These are phyloP conservation scores for Hemiscyllium ocellatum DNA, from an alignment of 2,113 vertebrate species.

Conservation along the genomic window DNA sequence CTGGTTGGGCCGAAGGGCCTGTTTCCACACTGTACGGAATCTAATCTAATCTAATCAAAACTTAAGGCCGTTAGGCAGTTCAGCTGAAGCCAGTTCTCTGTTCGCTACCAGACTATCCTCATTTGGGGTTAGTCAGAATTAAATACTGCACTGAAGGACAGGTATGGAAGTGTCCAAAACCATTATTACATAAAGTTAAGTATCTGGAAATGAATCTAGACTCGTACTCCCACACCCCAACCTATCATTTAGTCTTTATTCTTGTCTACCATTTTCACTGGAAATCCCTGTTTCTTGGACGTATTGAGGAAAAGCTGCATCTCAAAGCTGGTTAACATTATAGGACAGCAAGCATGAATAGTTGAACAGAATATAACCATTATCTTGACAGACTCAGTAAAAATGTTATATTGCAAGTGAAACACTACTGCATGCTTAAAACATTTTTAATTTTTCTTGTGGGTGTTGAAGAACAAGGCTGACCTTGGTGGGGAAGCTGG, in stretches of 20 bases:
- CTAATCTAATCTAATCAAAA: no score
- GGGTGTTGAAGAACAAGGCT: background rate
- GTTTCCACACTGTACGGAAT: no score
- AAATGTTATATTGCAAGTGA: background rate
- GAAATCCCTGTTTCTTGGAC: background rate
- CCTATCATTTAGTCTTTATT: background rate
- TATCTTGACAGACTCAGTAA: background rate
- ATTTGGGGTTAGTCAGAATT: background rate
- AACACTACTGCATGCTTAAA: background rate
- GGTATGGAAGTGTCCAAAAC: background rate
- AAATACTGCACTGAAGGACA: background rate
- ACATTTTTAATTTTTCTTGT: background rate
- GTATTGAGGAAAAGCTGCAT: background rate
- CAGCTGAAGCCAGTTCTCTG: background rate
- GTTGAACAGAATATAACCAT: background rate
- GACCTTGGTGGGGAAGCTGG: background rate
- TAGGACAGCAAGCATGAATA: background rate
- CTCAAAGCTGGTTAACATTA: background rate
- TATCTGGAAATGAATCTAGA: background rate
- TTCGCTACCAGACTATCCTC: background rate
- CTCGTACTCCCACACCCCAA: background rate
- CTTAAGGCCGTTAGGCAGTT: background rate
- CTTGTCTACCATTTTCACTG: background rate
- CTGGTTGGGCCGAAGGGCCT: no score
- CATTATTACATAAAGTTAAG: background rate